Conservation (phyloP, 2,797 vertebrate species). For the Pogoniulus pusillus region DNA sequence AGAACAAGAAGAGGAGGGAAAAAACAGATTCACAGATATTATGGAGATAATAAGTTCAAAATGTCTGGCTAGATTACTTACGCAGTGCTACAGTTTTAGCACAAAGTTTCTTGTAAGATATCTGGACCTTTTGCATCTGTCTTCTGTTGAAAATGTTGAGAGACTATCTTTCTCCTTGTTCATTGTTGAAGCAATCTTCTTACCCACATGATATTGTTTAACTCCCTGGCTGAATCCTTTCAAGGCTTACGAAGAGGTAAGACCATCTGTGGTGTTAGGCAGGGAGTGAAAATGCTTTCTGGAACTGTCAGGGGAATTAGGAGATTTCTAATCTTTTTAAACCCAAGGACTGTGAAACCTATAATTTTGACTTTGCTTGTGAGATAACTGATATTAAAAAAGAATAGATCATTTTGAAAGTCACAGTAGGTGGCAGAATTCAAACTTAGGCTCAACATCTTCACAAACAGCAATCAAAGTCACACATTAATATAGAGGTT, state of each 20-base stretch:
- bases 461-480: not conserved
- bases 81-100: not conserved
- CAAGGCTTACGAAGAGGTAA: not conserved
- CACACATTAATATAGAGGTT: not conserved
- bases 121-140: not conserved
- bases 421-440: not conserved
- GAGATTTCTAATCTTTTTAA: not conserved
- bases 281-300: conserved; percentile 11
- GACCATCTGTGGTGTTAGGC: conserved; percentile 12
- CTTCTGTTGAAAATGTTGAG: not conserved
- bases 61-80: not conserved
- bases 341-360: not conserved
- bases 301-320: not conserved
- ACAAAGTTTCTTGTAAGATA: not conserved
- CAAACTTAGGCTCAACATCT: not conserved
- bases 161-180: not conserved
- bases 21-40: not conserved
- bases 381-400: not conserved
- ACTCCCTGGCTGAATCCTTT: not conserved
- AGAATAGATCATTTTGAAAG: not conserved
- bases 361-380: not conserved
- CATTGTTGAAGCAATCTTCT: not conserved
- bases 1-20: not conserved
- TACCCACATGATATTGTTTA: not conserved
- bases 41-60: not conserved